phyloP scores from a whole-genome alignment of 2,797 vertebrate genomes.

The Paramormyrops hopkinsi region DNA sequence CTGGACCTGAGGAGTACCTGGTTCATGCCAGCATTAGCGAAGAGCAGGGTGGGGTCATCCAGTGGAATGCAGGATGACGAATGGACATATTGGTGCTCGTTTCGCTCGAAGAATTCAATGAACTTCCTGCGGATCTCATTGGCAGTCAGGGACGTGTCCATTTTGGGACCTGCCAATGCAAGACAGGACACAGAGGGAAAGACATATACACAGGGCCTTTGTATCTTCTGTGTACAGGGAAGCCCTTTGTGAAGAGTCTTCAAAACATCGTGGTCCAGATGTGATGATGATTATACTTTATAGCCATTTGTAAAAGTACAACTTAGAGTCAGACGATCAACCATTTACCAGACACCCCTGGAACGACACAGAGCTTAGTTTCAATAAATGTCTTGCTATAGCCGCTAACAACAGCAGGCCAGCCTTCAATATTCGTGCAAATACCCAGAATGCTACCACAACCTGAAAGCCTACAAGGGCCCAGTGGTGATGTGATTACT shows the following conservation, averaged over 20 bases:
- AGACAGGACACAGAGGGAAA: constrained; percentile 22
- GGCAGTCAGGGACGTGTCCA: constrained; percentile 75
- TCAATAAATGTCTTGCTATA: background rate
- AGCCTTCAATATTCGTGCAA: background rate
- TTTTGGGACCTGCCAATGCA: constrained; percentile 49
- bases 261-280: background rate
- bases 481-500: background rate
- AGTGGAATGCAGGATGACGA: constrained; percentile 84
- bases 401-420: background rate
- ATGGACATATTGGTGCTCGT: constrained; percentile 87
- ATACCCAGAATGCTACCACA: background rate
- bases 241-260: background rate
- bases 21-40: constrained; percentile 98
- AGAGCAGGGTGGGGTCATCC: constrained; percentile 94
- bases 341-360: background rate
- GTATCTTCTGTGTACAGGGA: no score
- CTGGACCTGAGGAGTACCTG: constrained; percentile 65
- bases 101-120: constrained; percentile 81
- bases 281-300: background rate
- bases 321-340: background rate
- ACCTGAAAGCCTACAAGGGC: background rate
- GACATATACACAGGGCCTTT: background rate
- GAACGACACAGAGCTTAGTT: background rate
- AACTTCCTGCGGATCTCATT: constrained; percentile 88
- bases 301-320: background rate